Evolutionary conservation across 2,113 vertebrate species (phyloP).

Genomic region (Oxyruncus cristatus): DNA sequence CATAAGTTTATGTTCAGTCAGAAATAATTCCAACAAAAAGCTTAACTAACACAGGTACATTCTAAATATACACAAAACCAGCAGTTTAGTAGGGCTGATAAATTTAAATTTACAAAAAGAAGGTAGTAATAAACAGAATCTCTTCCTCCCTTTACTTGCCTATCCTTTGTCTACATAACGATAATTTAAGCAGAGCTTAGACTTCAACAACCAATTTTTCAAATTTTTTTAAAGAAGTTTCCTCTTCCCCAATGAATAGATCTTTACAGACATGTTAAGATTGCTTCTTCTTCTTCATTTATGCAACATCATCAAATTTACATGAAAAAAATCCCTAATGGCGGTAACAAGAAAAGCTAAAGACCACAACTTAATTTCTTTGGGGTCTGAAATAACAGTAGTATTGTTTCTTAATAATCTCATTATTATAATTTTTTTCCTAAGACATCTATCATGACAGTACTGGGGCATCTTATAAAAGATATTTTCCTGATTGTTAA

Average conservation of each 20-base stretch:
- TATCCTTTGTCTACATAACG: neutral
- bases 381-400: neutral
- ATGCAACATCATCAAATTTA: neutral
- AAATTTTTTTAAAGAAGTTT: neutral
- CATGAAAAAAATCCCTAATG: neutral
- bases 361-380: neutral
- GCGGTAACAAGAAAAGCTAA: neutral
- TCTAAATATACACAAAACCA: neutral
- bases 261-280: neutral
- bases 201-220: neutral
- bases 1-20: neutral
- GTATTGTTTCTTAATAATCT: slow-evolving; percentile 16
- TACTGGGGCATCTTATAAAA: neutral
- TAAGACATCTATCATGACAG: neutral
- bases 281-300: neutral
- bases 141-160: neutral
- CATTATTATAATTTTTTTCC: neutral
- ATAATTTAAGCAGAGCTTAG: neutral
- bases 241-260: neutral
- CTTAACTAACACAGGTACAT: neutral
- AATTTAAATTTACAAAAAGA: neutral
- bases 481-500: neutral
- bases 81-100: neutral
- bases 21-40: neutral
- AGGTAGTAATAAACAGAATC: neutral